phyloP scores from a whole-genome alignment of 2,797 vertebrate species.

The Hephaestus fuliginosus region DNA sequence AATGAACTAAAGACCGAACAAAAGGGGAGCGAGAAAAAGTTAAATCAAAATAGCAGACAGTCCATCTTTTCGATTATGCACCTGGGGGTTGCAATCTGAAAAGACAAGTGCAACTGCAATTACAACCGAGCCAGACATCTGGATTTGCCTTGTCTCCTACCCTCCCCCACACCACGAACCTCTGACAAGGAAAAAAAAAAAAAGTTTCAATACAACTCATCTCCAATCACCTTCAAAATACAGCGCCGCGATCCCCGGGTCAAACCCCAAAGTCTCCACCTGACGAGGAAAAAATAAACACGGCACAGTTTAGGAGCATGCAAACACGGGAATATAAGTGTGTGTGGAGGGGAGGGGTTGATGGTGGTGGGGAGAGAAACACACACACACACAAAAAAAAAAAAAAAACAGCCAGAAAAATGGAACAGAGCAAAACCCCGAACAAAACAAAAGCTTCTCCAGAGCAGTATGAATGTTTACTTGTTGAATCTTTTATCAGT shows the following conservation, averaged over 20 bases:
- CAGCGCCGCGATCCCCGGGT: conserved; percentile 36
- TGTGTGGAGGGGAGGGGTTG: neutral
- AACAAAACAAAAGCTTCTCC: conserved; percentile 25
- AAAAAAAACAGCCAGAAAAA: conserved; percentile 8
- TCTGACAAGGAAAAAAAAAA: conserved; percentile 7
- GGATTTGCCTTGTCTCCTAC: conserved; percentile 31
- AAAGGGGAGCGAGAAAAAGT: conserved; percentile 19
- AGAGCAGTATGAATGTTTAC: conserved; percentile 75
- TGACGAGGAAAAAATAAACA: conserved; percentile 54
- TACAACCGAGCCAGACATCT: conserved; percentile 40
- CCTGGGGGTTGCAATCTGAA: conserved; percentile 45
- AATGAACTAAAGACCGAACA: conserved; percentile 36
- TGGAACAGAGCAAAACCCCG: neutral
- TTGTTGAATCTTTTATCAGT: conserved; percentile 84
- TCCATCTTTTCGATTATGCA: conserved; percentile 45
- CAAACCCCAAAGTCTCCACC: conserved; percentile 43
- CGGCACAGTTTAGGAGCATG: conserved; percentile 4
- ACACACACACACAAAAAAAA: too few species aligned
- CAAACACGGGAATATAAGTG: conserved; percentile 24
- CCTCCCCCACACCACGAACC: neutral
- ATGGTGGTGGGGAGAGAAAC: neutral
- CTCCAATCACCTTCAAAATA: conserved; percentile 60
- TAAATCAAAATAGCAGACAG: conserved; percentile 36
- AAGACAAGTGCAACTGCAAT: conserved; percentile 43
- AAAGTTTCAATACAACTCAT: conserved; percentile 32